Percentiles rank a stretch among this genome's conserved stretches.
Evolutionary conservation across 2,888 invertebrate genomes (phyloP).

Genomic region (Protophormia terraenovae): DNA sequence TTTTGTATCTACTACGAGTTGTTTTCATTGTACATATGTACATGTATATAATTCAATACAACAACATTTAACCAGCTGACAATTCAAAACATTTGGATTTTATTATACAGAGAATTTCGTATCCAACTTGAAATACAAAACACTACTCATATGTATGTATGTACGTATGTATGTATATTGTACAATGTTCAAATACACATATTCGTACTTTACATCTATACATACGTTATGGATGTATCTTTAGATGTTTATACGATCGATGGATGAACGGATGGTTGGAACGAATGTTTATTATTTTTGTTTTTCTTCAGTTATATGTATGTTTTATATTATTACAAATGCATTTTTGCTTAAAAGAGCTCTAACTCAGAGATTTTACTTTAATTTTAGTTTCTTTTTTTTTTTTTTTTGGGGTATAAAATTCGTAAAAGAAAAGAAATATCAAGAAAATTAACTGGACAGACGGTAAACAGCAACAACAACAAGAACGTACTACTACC

Average conservation of each 20-base stretch:
- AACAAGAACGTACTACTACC: neutral
- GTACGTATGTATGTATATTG: neutral
- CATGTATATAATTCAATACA: neutral
- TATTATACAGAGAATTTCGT: conserved; percentile 50
- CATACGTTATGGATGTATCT: neutral
- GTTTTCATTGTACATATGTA: too few species aligned
- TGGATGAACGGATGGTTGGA: conserved; percentile 32
- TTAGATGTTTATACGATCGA: conserved; percentile 16
- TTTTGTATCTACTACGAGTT: conserved; percentile 26
- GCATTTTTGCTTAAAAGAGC: conserved; percentile 23
- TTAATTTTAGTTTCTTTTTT: neutral
- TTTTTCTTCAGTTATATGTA: neutral
- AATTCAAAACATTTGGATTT: conserved; percentile 68
- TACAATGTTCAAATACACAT: neutral
- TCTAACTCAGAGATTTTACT: conserved; percentile 25
- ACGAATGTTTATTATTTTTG: conserved; percentile 11
- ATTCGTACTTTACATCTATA: neutral
- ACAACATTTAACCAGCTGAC: conserved; percentile 65
- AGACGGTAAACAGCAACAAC: neutral
- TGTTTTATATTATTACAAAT: neutral
- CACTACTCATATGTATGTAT: neutral
- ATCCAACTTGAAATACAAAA: neutral
- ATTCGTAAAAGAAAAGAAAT: neutral
- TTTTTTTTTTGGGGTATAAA: neutral
- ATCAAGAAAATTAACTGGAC: conserved; percentile 41